Conservation (phyloP, 2,888 invertebrate genomes). For the Pterostichus madidus region DNA sequence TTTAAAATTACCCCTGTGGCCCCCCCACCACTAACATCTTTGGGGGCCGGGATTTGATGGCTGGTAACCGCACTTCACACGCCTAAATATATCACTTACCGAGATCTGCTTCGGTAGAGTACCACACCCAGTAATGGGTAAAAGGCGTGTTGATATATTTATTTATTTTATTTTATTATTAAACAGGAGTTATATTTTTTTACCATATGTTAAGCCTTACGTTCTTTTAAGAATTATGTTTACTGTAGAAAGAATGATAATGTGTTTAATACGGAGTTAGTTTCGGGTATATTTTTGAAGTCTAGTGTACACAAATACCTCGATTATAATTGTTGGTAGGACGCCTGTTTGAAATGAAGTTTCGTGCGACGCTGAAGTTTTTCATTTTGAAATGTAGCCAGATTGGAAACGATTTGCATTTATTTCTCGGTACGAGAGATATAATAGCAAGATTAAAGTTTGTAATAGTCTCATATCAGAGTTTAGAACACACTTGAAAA, state of each 20-base stretch:
- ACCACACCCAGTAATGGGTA: too few relatives aligned
- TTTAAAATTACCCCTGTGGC: too few relatives aligned
- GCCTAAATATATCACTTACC: too few relatives aligned
- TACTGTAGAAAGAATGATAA: not conserved
- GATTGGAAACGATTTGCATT: conserved; percentile 63
- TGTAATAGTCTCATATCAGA: conserved; percentile 51
- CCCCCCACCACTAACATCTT: too few relatives aligned
- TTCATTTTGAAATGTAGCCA: conserved; percentile 60
- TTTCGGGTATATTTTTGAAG: conserved; percentile 7
- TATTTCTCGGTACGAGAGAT: conserved; percentile 55
- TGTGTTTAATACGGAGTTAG: not conserved
- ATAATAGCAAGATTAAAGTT: conserved; percentile 56
- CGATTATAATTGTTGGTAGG: conserved; percentile 31
- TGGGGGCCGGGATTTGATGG: too few relatives aligned
- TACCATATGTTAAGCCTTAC: too few relatives aligned
- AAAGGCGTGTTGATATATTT: too few relatives aligned
- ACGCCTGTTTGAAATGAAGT: conserved; percentile 23
- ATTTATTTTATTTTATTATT: too few relatives aligned
- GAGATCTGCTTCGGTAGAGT: too few relatives aligned
- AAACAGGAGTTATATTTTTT: too few relatives aligned
- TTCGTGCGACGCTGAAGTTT: conserved; percentile 57
- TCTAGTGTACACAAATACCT: conserved; percentile 5
- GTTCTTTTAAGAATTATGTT: not conserved
- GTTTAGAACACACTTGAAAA: conserved; percentile 53
- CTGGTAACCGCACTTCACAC: too few relatives aligned